Percentiles rank a stretch among this genome's conserved stretches.
Conservation (phyloP, 2,888 invertebrate species). For the Lasioglossum calceatum region DNA sequence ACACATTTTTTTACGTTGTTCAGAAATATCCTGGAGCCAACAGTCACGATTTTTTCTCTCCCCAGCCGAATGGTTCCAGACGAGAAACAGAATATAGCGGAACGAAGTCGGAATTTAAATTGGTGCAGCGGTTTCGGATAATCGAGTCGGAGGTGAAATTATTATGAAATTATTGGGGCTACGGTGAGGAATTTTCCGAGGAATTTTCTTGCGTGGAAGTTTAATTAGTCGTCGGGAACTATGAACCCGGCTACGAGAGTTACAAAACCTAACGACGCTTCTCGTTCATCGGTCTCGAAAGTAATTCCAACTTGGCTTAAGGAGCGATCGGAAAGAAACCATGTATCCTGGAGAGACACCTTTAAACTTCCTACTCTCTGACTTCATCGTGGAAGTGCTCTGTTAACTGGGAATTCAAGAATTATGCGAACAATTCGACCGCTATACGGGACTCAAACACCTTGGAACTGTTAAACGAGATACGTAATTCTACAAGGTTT, state of each 20-base stretch:
- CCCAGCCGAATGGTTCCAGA: neutral
- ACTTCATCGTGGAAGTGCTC: neutral
- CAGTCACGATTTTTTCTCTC: neutral
- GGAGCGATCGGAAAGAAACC: slow-evolving; percentile 9
- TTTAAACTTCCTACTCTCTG: neutral
- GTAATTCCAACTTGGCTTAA: slow-evolving; percentile 18
- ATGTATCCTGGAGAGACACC: neutral
- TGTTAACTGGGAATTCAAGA: neutral
- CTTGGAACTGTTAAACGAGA: neutral
- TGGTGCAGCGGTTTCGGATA: neutral
- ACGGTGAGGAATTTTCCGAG: neutral
- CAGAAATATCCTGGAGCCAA: neutral
- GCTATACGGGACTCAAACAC: neutral
- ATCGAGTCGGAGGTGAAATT: neutral
- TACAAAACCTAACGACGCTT: slow-evolving; percentile 3
- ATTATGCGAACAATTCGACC: neutral
- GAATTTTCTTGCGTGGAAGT: slow-evolving; percentile 1
- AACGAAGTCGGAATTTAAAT: slow-evolving; percentile 6
- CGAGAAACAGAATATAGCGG: neutral
- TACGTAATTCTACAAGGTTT: neutral
- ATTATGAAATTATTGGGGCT: neutral
- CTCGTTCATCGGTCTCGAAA: slow-evolving; percentile 6
- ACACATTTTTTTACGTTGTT: neutral
- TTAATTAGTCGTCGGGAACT: slow-evolving; percentile 7
- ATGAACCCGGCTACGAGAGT: neutral